Percentiles rank a stretch among this genome's conserved stretches.
These are phyloP conservation scores for Psilanteris sp. DNA, from an alignment of 1,140 invertebrate genomes.

Conservation along the genomic window DNA sequence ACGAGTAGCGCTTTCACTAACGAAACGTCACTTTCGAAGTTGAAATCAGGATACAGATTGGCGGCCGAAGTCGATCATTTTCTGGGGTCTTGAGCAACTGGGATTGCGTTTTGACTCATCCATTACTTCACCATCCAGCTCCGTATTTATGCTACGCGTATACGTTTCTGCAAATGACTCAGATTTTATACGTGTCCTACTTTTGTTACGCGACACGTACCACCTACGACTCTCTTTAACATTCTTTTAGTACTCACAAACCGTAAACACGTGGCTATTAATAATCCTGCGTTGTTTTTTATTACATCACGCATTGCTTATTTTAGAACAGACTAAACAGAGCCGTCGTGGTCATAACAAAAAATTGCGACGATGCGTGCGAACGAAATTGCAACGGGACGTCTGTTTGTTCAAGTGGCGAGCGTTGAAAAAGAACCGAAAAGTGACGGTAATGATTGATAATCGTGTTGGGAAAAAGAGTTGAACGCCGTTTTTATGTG, in stretches of 20 bases:
- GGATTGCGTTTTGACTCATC: conserved; percentile 37
- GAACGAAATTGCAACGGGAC: conserved; percentile 29
- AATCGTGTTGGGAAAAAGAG: no score
- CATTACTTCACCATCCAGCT: conserved; percentile 35
- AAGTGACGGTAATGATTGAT: no score
- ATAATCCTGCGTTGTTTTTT: conserved; percentile 50
- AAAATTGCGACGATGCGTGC: no score
- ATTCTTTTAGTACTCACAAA: conserved; percentile 34
- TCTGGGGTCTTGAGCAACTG: neutral
- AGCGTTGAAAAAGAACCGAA: no score
- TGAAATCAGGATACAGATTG: no score
- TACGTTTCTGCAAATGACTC: conserved; percentile 42
- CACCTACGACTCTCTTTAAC: conserved; percentile 24
- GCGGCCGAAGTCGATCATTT: neutral
- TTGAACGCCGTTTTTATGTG: no score
- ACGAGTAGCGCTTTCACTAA: conserved; percentile 19
- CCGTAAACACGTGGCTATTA: conserved; percentile 52
- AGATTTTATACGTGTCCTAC: conserved; percentile 49
- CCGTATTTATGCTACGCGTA: conserved; percentile 29
- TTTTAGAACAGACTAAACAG: conserved; percentile 52
- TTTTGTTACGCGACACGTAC: conserved; percentile 42
- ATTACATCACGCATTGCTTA: conserved; percentile 35
- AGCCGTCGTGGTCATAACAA: neutral
- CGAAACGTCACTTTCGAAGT: conserved; percentile 11
- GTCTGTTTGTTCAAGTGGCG: conserved; percentile 1